phyloP scores from a whole-genome alignment of 2,888 invertebrate species.

The Caenorhabditis uteleia region DNA sequence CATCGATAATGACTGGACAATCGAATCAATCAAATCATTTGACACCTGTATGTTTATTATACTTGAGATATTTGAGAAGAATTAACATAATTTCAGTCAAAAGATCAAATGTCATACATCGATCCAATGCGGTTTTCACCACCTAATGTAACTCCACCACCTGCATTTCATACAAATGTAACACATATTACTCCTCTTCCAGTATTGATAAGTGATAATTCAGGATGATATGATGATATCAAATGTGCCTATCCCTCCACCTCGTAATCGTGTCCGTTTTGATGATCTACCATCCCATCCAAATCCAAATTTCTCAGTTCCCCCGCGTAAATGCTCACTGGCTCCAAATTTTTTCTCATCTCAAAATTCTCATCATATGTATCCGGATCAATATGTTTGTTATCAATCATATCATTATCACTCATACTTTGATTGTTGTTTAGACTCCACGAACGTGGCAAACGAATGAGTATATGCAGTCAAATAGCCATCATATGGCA shows the following conservation, averaged over 20 bases:
- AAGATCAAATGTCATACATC: slow-evolving; percentile 6
- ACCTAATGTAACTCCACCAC: slow-evolving; percentile 37
- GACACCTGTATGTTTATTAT: not conserved
- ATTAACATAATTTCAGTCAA: slow-evolving; percentile 10
- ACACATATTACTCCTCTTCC: not conserved
- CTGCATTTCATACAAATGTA: slow-evolving; percentile 4
- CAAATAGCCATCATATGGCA: too few species aligned
- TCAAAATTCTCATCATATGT: slow-evolving; percentile 40
- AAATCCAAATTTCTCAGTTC: slow-evolving; percentile 16
- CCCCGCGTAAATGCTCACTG: slow-evolving; percentile 32
- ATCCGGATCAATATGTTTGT: slow-evolving; percentile 37
- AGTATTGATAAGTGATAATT: not conserved
- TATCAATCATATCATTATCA: not conserved
- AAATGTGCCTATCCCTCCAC: not conserved
- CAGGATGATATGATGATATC: slow-evolving; percentile 1
- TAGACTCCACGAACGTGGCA: slow-evolving; percentile 35
- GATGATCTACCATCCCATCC: slow-evolving; percentile 33
- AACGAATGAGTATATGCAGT: slow-evolving; percentile 27
- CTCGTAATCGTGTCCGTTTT: slow-evolving; percentile 24
- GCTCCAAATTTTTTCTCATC: slow-evolving; percentile 43
- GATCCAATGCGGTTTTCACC: slow-evolving; percentile 40
- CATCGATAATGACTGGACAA: slow-evolving; percentile 35
- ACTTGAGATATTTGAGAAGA: not conserved
- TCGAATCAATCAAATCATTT: slow-evolving; percentile 26
- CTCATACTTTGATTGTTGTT: not conserved